Evolutionary conservation across 2,888 invertebrate species (phyloP).

Genomic region (Hyppa rectilinea): DNA sequence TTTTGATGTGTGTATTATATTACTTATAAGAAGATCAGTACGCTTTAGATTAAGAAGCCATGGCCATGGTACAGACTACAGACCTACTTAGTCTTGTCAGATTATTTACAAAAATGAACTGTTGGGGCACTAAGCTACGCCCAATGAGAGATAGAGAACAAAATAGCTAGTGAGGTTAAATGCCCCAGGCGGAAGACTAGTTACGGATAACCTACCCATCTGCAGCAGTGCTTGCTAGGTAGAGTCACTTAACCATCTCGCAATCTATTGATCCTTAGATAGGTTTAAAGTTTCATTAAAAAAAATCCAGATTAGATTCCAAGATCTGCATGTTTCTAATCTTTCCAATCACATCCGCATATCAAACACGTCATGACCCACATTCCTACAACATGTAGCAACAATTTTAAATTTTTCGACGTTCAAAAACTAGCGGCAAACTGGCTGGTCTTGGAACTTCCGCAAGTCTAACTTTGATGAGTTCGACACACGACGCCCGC

Average conservation of each 20-base stretch:
- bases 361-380: conserved; percentile 25
- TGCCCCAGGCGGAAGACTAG: background rate
- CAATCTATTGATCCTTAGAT: background rate
- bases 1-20: too few relatives aligned
- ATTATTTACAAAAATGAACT: background rate
- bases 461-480: conserved; percentile 81
- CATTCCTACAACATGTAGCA: conserved; percentile 57
- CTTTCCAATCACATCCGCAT: conserved; percentile 12
- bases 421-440: conserved; percentile 72
- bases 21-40: too few relatives aligned
- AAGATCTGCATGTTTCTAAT: background rate
- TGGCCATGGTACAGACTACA: background rate
- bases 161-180: background rate
- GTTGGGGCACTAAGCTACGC: background rate
- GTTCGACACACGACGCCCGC: conserved; percentile 79
- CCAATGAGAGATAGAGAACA: too few relatives aligned
- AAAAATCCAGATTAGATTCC: background rate
- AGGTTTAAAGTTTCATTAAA: too few relatives aligned
- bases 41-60: background rate
- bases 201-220: background rate
- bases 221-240: background rate
- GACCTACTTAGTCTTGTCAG: too few relatives aligned
- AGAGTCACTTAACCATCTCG: background rate
- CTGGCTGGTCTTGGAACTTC: conserved; percentile 66
- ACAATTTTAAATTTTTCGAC: conserved; percentile 76